Percentiles rank a stretch among this genome's conserved stretches.
phyloP scores from a whole-genome alignment of 2,888 invertebrate species.

The Pyrocoelia pectoralis region DNA sequence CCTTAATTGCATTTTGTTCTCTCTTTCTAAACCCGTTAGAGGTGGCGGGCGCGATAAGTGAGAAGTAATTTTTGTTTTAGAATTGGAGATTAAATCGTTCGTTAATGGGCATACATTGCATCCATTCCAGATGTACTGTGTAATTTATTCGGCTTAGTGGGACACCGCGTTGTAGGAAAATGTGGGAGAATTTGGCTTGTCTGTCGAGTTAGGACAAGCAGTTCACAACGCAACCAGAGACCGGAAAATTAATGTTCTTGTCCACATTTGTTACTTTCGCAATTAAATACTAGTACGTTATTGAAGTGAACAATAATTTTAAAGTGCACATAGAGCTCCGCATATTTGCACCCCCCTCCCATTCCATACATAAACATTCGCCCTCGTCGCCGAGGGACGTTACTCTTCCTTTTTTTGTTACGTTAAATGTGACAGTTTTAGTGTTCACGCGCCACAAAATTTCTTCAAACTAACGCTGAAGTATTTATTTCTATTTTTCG shows the following conservation, averaged over 20 bases:
- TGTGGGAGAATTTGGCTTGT: slow-evolving; percentile 30
- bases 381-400: not conserved
- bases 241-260: slow-evolving; percentile 34
- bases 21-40: no score
- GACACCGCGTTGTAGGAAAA: slow-evolving; percentile 19
- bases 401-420: not conserved
- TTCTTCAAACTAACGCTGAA: not conserved
- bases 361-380: not conserved
- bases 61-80: not conserved
- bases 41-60: not conserved
- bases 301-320: slow-evolving; percentile 14
- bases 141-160: slow-evolving; percentile 34
- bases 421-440: not conserved
- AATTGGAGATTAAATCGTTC: slow-evolving; percentile 12
- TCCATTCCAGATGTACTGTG: slow-evolving; percentile 25
- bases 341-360: not conserved
- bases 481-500: not conserved
- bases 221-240: slow-evolving; percentile 27
- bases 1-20: not conserved
- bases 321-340: not conserved
- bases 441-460: slow-evolving; percentile 1
- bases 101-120: slow-evolving; percentile 24
- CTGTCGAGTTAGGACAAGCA: slow-evolving; percentile 31
- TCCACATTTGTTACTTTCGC: slow-evolving; percentile 31
- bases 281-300: slow-evolving; percentile 25